Conservation (phyloP, 2,888 invertebrate species). For the Melinaea marsaeus region DNA sequence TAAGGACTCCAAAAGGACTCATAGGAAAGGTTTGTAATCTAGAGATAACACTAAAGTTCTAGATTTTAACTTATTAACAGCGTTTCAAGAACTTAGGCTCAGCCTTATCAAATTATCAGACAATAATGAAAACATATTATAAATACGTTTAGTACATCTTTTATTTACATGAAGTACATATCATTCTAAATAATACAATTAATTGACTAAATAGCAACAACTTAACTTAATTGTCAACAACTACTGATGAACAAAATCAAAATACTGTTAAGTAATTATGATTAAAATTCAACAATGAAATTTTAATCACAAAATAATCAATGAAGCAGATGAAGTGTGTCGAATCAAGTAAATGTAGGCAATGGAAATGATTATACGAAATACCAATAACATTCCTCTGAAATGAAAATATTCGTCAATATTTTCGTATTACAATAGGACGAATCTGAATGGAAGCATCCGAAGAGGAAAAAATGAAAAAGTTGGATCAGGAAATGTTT, state of each 20-base stretch:
- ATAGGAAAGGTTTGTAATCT: too few species aligned
- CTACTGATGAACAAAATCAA: too few species aligned
- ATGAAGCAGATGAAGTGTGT: conserved; percentile 33
- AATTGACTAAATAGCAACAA: not conserved
- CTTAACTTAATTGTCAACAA: not conserved
- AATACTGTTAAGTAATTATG: not conserved
- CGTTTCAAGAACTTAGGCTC: too few species aligned
- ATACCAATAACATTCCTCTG: conserved; percentile 34
- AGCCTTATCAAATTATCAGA: too few species aligned
- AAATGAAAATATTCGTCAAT: conserved; percentile 47
- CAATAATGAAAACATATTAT: too few species aligned
- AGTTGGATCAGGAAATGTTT: conserved; percentile 51
- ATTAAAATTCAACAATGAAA: conserved; percentile 3
- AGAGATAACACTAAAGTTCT: too few species aligned
- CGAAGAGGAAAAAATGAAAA: conserved; percentile 53
- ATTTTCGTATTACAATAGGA: conserved; percentile 49
- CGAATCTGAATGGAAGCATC: conserved; percentile 40
- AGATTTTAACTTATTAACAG: too few species aligned
- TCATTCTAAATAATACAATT: not conserved
- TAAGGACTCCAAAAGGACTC: too few species aligned
- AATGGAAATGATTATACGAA: conserved; percentile 43
- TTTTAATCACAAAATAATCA: conserved; percentile 5
- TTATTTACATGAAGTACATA: too few species aligned
- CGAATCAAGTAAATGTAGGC: conserved; percentile 35
- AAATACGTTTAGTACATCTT: too few species aligned